These are phyloP conservation scores for Plagodis dolabraria DNA, from an alignment of 2,888 invertebrate genomes.

Conservation along the genomic window DNA sequence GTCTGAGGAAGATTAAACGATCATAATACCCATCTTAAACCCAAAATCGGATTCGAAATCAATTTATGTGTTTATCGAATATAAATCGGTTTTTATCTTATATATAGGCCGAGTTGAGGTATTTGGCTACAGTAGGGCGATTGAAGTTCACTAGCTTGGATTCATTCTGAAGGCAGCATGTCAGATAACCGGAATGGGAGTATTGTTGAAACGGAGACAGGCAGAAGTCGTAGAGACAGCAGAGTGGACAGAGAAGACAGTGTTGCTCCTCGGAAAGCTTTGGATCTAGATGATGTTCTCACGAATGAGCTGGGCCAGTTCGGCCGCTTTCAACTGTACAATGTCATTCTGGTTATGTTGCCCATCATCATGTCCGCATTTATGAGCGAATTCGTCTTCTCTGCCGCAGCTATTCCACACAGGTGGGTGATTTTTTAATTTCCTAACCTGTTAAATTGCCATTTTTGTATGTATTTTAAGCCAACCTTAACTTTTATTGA, in stretches of 20 bases:
- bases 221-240: slow-evolving; percentile 1
- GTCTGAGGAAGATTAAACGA: too few relatives aligned
- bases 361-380: slow-evolving; percentile 88
- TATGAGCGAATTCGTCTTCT: slow-evolving; percentile 88
- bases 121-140: not conserved
- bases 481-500: too few relatives aligned
- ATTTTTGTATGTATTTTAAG: too few relatives aligned
- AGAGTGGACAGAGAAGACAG: slow-evolving; percentile 21
- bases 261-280: slow-evolving; percentile 34
- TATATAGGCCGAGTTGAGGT: not conserved
- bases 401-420: slow-evolving; percentile 88
- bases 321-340: slow-evolving; percentile 86
- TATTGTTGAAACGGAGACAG: not conserved
- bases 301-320: slow-evolving; percentile 85
- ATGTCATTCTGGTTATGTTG: slow-evolving; percentile 85
- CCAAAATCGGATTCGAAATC: too few relatives aligned
- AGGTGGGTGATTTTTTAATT: slow-evolving; percentile 78
- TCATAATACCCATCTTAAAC: too few relatives aligned
- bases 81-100: slow-evolving; percentile 1
- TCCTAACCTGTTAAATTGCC: not conserved
- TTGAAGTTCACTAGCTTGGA: not conserved
- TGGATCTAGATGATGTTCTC: slow-evolving; percentile 80
- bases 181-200: not conserved
- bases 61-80: too few relatives aligned
- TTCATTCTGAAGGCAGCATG: not conserved